Percentiles rank a stretch among this genome's conserved stretches.
Conservation (phyloP, 2,113 vertebrate genomes). For the Falcunculus frontatus region DNA sequence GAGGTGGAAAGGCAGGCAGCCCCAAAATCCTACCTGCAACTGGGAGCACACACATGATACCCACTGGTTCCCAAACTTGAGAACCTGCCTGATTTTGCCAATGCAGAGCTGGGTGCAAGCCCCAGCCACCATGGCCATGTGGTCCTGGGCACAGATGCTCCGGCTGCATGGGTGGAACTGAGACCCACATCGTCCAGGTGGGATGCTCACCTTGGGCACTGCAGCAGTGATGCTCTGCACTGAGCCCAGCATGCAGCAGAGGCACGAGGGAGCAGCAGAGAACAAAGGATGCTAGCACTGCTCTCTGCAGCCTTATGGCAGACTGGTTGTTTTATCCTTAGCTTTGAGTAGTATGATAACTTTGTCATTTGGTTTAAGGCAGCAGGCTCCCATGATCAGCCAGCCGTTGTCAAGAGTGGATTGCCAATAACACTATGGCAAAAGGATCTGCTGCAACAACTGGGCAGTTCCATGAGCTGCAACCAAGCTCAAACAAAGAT, state of each 20-base stretch:
- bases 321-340: background rate
- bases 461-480: background rate
- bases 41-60: fast-evolving
- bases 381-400: background rate
- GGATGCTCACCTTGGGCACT: background rate
- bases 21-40: background rate
- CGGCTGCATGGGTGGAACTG: fast-evolving
- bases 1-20: background rate
- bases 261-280: background rate
- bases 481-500: background rate
- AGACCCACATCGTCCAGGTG: background rate
- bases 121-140: fast-evolving
- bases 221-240: background rate
- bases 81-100: background rate
- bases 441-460: background rate
- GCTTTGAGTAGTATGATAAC: background rate
- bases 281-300: background rate
- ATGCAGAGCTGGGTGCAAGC: background rate
- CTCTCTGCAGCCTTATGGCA: background rate
- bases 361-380: background rate
- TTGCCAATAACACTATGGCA: background rate
- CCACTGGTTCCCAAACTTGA: background rate
- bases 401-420: background rate
- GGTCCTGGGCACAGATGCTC: background rate
- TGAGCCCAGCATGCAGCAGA: fast-evolving